phyloP scores from a whole-genome alignment of 2,888 invertebrate species.

The Hirudinaria manillensis region DNA sequence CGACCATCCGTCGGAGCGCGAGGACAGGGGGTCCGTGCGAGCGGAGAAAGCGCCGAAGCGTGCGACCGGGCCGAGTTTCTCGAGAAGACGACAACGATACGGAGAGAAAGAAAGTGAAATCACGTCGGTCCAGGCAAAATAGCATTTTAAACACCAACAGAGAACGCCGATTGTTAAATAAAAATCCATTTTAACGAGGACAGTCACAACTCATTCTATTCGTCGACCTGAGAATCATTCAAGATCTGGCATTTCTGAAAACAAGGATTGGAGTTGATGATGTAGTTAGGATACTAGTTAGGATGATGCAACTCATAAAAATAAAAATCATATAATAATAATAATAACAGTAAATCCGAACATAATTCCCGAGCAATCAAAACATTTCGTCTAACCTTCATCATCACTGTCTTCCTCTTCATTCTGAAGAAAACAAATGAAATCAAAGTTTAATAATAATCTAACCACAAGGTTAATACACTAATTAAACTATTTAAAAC shows the following conservation, averaged over 20 bases:
- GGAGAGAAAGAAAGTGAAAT: too few relatives aligned
- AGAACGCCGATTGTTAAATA: too few relatives aligned
- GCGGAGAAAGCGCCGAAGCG: too few relatives aligned
- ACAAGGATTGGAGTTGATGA: background rate
- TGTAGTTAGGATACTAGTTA: background rate
- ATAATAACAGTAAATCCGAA: too few relatives aligned
- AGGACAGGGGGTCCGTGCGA: too few relatives aligned
- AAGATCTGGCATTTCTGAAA: conserved; percentile 31
- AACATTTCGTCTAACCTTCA: conserved; percentile 41
- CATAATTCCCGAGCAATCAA: background rate
- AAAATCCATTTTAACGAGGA: background rate
- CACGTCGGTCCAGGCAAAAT: background rate
- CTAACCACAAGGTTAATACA: too few relatives aligned
- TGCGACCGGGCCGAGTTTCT: too few relatives aligned
- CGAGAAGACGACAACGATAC: too few relatives aligned
- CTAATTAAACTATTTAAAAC: too few relatives aligned
- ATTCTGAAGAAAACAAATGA: conserved; percentile 35
- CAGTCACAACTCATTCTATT: background rate
- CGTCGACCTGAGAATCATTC: conserved; percentile 12
- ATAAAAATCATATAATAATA: background rate
- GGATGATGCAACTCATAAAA: background rate
- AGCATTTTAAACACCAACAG: conserved; percentile 3
- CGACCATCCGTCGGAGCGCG: too few relatives aligned
- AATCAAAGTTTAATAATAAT: conserved; percentile 11
- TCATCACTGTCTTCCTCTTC: conserved; percentile 47